Evolutionary conservation across 2,113 vertebrate species (phyloP), one percentile per base, ranked within the genome.

Genomic region (Pitta sordida): DNA sequence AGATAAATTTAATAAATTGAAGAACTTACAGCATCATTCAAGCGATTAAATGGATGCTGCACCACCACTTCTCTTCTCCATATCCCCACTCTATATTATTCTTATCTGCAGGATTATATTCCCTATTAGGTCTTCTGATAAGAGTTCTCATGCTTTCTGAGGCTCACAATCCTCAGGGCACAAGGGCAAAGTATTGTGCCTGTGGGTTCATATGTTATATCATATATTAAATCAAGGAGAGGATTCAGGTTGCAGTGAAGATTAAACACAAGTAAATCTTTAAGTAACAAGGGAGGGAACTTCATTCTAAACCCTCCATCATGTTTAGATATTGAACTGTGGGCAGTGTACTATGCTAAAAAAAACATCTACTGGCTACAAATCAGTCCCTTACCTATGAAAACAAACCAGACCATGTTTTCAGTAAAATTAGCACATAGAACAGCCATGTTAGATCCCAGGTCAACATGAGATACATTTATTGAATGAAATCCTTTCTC

Each of bases 51-150:
- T 80, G 23, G 58, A 86, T 95, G 94, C 81, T 76, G 21, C 59
- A 79, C 37, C 41, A 93, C 43, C 29, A 94, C 41, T 92, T 92
- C 34, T n/a, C 81, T 80, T 64, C 49, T 59, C 60, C 9, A 5
- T 91, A 78, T 74, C 88, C 59, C 43, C 48, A 78, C 29, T 93
- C 53, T 65, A 75, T 43, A 36, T 76, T 92, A 62, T 71, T 80
- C 64, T 95, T 94, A 89, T 91, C 92, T 93, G 44, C 59, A 91
- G 94, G 85, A 94, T 95, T 95, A 94, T 49, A 81, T 76, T 94
- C 65, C 46, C 18, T 90, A 26, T 93, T 95, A 88, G 39, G 75
- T 81, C 41, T 86, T 63, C 36, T 67, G 82, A 92, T 93, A 96
- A 93, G 71, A n/a, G 29, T 81, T 69, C 59, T 92, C 11, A 1